Base-by-base conservation (phyloP, 53 echinoderm and acorn worm genomes). In the Astropecten irregularis region DNA sequence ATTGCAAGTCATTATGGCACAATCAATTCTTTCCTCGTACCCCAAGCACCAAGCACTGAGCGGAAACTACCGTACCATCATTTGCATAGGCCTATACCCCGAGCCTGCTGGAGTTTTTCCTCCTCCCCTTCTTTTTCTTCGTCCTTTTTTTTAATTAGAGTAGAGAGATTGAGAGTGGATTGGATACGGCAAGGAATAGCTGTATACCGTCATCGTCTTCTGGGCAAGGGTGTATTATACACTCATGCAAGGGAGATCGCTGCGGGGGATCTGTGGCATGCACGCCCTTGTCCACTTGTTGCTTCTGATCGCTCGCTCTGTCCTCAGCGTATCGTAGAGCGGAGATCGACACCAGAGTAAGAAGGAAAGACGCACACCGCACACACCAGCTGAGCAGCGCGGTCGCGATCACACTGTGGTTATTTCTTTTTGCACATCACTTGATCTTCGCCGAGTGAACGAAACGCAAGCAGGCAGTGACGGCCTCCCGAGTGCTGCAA, bases 131-230 rank as follows among this genome's bases (percentile, higher is more conserved):
- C n/a, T n/a, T n/a, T n/a, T n/a, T n/a, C n/a, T n/a, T n/a, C n/a
- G n/a, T n/a, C n/a, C n/a, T n/a, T n/a, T 32, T 71, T 71, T 71
- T 71, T 71, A 71, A 71, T 71, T 71, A 71, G 51, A 71, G 71
- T 30, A 31, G 21, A 7, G 9, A 9, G 21, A 16, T 14, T 8
- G 59, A 31, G 29, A 9, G 28, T 58, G 59, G 5, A 58, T 58
- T 58, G 59, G 59, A 58, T 58, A 27, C 59, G 4, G 59, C n/a
- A n/a, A n/a, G 11, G 42, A n/a, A n/a, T 42, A 42, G 5, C 6
- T 42, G 2, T 56, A 28, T 56, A 56, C 27, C 23, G 56, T 11
- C 56, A 56, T 56, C 56, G 26, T 56, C 22, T 18, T 25, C 5
- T 56, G 26, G 25, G 9, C 4, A 4, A 54, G 22, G 2, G 10